These are phyloP conservation scores for Bombus soroeensis DNA, from an alignment of 1,140 invertebrate species.

Conservation along the genomic window DNA sequence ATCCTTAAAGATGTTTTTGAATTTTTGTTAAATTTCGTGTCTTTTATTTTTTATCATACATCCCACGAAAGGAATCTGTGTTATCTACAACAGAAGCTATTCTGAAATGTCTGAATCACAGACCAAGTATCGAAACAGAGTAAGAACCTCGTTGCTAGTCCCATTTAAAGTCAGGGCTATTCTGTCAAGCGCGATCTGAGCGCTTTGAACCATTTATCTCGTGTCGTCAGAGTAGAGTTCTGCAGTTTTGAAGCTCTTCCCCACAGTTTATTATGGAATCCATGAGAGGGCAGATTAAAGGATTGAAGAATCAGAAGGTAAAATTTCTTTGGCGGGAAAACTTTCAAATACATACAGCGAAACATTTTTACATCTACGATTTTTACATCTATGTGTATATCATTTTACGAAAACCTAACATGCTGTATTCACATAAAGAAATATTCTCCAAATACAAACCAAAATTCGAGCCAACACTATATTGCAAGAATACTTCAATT, in stretches of 20 bases:
- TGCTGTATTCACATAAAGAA: no score
- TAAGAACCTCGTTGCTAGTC: no score
- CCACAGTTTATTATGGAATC: neutral
- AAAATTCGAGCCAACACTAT: no score
- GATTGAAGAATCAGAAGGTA: neutral
- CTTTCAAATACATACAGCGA: neutral
- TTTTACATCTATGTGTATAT: no score
- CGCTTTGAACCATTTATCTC: neutral
- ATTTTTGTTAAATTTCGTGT: neutral
- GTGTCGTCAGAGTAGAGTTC: neutral
- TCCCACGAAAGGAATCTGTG: neutral
- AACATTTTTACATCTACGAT: neutral
- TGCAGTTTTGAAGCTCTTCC: no score
- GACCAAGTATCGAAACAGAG: neutral
- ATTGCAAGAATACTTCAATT: neutral
- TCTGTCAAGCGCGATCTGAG: no score
- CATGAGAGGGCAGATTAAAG: neutral
- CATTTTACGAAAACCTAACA: no score
- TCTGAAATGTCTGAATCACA: neutral
- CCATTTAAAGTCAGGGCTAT: no score
- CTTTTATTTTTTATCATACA: neutral
- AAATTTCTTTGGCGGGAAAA: neutral
- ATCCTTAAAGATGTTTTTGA: neutral
- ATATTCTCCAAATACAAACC: no score
- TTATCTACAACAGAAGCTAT: neutral